Evolutionary conservation across 2,888 invertebrate genomes (phyloP).

Genomic region (Lampropteryx suffumata): DNA sequence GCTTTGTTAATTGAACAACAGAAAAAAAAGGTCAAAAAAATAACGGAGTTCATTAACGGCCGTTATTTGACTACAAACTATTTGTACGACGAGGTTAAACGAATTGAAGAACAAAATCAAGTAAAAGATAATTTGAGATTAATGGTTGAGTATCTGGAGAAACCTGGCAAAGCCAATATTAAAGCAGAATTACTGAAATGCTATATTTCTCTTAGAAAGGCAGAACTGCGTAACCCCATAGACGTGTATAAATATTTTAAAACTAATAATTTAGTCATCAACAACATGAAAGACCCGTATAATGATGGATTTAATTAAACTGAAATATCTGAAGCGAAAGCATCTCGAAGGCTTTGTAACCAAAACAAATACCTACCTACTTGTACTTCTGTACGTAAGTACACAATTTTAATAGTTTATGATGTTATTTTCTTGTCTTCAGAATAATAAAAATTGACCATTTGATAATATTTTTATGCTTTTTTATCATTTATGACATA

Average conservation of each 20-base stretch:
- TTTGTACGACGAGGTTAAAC: constrained; percentile 47
- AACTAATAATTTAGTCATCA: constrained; percentile 45
- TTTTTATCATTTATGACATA: constrained; percentile 60
- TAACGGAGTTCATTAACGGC: constrained; percentile 38
- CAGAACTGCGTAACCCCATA: background rate
- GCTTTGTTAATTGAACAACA: constrained; percentile 26
- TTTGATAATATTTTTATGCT: constrained; percentile 12
- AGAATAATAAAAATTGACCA: background rate
- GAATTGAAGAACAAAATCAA: constrained; percentile 36
- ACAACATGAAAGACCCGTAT: constrained; percentile 38
- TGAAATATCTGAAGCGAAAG: no score
- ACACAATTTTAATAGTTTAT: no score
- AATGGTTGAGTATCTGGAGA: constrained; percentile 47
- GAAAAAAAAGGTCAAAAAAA: constrained; percentile 33
- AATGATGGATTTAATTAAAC: constrained; percentile 36
- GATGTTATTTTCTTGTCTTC: no score
- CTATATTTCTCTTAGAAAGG: constrained; percentile 19
- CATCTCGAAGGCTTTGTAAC: no score
- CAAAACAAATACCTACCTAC: no score
- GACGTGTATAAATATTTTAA: constrained; percentile 9
- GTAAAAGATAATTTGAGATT: constrained; percentile 43
- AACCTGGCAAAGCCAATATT: constrained; percentile 18
- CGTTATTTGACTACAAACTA: constrained; percentile 41
- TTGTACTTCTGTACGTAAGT: no score
- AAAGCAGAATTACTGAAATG: constrained; percentile 36